A percentile compares a stretch with the other conserved stretches of the same genome.
phyloP scores from a whole-genome alignment of 2,797 vertebrate genomes.

The Poeciliopsis infans region DNA sequence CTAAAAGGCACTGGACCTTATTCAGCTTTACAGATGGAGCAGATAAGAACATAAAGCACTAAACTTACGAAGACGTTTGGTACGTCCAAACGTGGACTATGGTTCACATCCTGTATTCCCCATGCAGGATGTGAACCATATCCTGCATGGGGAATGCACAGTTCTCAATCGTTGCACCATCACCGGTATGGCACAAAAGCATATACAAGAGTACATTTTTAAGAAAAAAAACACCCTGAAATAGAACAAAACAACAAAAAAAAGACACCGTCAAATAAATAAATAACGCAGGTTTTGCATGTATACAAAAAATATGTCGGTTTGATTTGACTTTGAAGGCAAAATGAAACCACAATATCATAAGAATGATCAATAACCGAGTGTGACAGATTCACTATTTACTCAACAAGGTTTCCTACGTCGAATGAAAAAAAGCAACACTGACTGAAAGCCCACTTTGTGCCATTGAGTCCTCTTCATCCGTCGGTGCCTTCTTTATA shows the following conservation, averaged over 20 bases:
- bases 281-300: constrained; percentile 22
- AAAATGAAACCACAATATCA: constrained; percentile 14
- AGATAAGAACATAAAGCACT: constrained; percentile 20
- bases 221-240: not conserved
- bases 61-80: constrained; percentile 11
- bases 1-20: constrained; percentile 64
- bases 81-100: constrained; percentile 17
- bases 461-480: constrained; percentile 33
- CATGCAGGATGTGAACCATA: constrained; percentile 16
- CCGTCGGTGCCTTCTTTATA: constrained; percentile 16
- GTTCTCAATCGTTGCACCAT: constrained; percentile 22
- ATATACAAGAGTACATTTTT: constrained; percentile 31
- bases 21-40: constrained; percentile 15
- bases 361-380: constrained; percentile 22
- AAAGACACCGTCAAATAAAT: not conserved
- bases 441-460: constrained; percentile 30
- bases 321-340: constrained; percentile 2
- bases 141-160: constrained; percentile 11
- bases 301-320: constrained; percentile 18
- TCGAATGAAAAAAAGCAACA: constrained; percentile 20
- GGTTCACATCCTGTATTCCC: constrained; percentile 43
- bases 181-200: constrained; percentile 48
- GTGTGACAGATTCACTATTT: not conserved
- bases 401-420: constrained; percentile 28
- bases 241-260: too few relatives aligned